phyloP scores from a whole-genome alignment of 2,113 vertebrate genomes.

The Melanerpes aurifrons region DNA sequence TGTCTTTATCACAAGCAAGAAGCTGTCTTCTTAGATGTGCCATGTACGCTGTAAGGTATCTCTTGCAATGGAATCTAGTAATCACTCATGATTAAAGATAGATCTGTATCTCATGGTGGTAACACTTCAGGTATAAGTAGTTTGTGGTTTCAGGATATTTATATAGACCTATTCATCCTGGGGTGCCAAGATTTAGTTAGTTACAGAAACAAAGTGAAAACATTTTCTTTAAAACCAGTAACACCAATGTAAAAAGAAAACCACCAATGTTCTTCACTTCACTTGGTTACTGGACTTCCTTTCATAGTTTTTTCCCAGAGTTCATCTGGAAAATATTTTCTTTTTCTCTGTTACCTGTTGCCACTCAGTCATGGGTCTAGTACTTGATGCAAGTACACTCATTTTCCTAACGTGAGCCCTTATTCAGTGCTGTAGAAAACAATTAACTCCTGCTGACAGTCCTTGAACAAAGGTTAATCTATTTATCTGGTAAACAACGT shows the following conservation, averaged over 20 bases:
- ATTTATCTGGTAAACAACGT: neutral
- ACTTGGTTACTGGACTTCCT: neutral
- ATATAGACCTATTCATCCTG: neutral
- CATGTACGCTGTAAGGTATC: neutral
- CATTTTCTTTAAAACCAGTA: neutral
- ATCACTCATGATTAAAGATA: neutral
- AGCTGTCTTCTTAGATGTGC: neutral
- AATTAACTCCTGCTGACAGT: neutral
- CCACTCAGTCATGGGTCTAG: neutral
- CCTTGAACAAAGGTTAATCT: neutral
- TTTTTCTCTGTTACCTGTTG: neutral
- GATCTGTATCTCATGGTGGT: neutral
- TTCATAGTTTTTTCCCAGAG: neutral
- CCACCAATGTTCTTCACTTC: neutral
- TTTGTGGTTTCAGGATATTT: neutral
- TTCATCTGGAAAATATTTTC: neutral
- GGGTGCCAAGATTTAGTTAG: neutral
- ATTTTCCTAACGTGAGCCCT: neutral
- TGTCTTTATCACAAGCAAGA: neutral
- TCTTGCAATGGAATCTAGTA: neutral
- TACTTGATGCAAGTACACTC: neutral
- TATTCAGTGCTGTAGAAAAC: neutral
- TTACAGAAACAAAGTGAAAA: neutral
- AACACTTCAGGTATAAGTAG: neutral
- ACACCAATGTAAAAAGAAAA: neutral